Base-by-base conservation (phyloP, 2,888 invertebrate species). In the Antheraea assamensis region DNA sequence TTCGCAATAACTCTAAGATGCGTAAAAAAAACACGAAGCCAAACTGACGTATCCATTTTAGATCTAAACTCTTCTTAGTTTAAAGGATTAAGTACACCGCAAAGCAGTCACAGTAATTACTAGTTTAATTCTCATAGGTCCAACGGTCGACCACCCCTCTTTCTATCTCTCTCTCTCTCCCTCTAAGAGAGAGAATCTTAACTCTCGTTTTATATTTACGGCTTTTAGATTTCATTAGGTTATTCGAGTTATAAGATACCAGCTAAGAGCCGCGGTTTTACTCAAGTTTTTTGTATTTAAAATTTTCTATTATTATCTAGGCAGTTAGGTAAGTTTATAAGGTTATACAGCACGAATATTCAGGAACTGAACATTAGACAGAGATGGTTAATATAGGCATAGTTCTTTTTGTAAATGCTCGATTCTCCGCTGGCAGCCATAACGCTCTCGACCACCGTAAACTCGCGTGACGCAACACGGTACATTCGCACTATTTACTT, bases 41-140 rank as follows among this genome's bases (percentile, higher is more conserved):
- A 64, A 15, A 30, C 3, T 64, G 30, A 17, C 72, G 31, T 17
- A 55, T 55, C 68, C 55, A 68, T 31, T 64, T 21, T n/a, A 31
- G 31, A n/a, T n/a, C 17, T 31, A 21, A 19, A 24, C 21, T 4
- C 27, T 70, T 47, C 27, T 10, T 42, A 19, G 27, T 15, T 73
- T 31, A 21, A 70, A n/a, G 73, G 70, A 58, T 82, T 75, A 81
- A 79, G 80, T 79, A 82, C 81, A 80, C 81, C 80, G 82, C 85
- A 78, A 81, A 81, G 84, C 86, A 85, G 86, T 86, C 85, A 81
- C 82, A 78, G 85, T 87, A 87, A 87, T 87, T 87, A 85, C 86
- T 84, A 85, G 80, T 86, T 87, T 86, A 87, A 87, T 83, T 86
- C 82, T 79, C 82, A 77, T 74, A 77, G 80, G 76, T 76, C 74